Evolutionary conservation across 1,140 invertebrate species (phyloP).

Genomic region (Halictus rubicundus): DNA sequence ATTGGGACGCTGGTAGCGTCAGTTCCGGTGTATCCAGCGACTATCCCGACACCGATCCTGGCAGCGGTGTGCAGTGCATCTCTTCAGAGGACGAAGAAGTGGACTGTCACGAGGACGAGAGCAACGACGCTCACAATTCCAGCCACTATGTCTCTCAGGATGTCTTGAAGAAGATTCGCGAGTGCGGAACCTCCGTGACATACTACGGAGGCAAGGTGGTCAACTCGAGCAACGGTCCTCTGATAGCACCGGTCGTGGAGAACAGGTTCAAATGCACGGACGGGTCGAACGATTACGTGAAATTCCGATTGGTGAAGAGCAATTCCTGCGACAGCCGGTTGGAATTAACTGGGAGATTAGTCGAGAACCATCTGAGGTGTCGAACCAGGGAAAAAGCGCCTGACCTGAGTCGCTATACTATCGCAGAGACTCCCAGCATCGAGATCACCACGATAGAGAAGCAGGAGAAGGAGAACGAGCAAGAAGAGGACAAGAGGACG

Average conservation of each 20-base stretch:
- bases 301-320: slow-evolving; percentile 89
- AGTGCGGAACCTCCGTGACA: slow-evolving; percentile 91
- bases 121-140: slow-evolving; percentile 62
- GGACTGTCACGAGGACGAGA: slow-evolving; percentile 68
- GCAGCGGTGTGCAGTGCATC: slow-evolving; percentile 73
- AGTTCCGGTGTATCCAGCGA: slow-evolving; percentile 82
- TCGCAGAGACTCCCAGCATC: slow-evolving; percentile 74
- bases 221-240: slow-evolving; percentile 84
- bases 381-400: slow-evolving; percentile 30
- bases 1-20: slow-evolving; percentile 80
- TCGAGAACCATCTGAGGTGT: slow-evolving; percentile 66
- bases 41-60: slow-evolving; percentile 80
- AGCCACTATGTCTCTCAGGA: slow-evolving; percentile 88
- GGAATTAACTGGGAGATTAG: slow-evolving; percentile 85
- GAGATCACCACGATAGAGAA: slow-evolving; percentile 71
- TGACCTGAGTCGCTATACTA: slow-evolving; percentile 71
- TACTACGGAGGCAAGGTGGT: slow-evolving; percentile 92
- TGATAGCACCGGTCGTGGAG: slow-evolving; percentile 83
- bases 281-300: slow-evolving; percentile 81
- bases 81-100: slow-evolving; percentile 76
- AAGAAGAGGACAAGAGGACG: slow-evolving; percentile 14
- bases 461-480: slow-evolving; percentile 51
- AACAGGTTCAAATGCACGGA: slow-evolving; percentile 83
- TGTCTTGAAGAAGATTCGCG: slow-evolving; percentile 91
- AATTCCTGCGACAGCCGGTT: slow-evolving; percentile 91